Base-by-base conservation (phyloP, 53 echinoderm and acorn worm species). In the Echinometra lucunter region DNA sequence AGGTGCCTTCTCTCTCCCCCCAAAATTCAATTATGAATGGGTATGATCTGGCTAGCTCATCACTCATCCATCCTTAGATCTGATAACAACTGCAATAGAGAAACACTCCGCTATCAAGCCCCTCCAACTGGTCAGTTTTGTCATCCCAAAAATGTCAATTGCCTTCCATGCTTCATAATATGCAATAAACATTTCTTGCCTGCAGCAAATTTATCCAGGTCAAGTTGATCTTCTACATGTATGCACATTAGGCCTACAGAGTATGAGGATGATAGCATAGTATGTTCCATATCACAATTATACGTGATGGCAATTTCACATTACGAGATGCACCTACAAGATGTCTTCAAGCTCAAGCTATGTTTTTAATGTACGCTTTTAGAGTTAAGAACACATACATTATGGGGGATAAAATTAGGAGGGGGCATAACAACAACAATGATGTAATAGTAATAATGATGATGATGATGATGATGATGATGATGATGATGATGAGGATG, bases 191-290 rank as follows among this genome's bases (percentile, higher is more conserved):
- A 85, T 78, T 35, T 78, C 9, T 49, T 49, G 49, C 12, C n/a
- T 9, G 95, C 80, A 78, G 95, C 95, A 74, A 90, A 57, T 91
- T 91, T 90, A 90, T 78, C 91, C 95, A 90, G 91, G 95, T 95
- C 91, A 75, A 90, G 90, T 58, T 25, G 91, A 57, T 44, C 63
- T 63, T 12, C 23, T 21, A 21, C n/a, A n/a, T 63, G 63, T 63
- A 63, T 21, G 21, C 16, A 23, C 9, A 19, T 18, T 63, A 94
- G 66, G 37, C 32, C 11, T 8, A 27, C 28, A 25, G 42, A 82
- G 27, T 3, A 12, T 45, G 85, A 47, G 27, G 85, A 27, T 85
- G 85, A 85, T 85, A 49, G 9, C 49, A 49, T 30, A 85, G n/a
- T 28, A 47, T 49, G 53, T 85, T 85, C 45, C 12, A 45, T 15